Conservation (phyloP, 2,888 invertebrate species). For the Melipona beecheii region DNA sequence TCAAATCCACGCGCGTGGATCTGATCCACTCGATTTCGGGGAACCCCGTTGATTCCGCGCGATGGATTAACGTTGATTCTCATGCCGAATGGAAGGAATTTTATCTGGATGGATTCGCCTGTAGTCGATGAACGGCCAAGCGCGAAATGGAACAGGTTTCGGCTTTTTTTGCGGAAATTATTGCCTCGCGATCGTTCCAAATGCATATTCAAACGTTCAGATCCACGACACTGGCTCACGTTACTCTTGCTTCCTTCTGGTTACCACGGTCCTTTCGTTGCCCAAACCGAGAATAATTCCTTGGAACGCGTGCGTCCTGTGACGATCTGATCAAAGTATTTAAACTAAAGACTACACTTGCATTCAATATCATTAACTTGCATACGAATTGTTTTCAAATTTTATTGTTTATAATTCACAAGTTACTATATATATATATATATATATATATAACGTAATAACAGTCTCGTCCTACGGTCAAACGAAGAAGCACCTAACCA, state of each 20-base stretch:
- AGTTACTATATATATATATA: too few species aligned
- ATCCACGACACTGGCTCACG: neutral
- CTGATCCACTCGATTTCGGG: conserved; percentile 28
- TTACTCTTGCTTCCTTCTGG: too few species aligned
- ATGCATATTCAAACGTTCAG: neutral
- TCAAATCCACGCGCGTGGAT: conserved; percentile 12
- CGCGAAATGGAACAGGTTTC: neutral
- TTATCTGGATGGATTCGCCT: neutral
- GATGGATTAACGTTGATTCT: conserved; percentile 15
- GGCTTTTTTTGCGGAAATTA: neutral
- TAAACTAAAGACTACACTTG: too few species aligned
- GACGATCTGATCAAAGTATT: too few species aligned
- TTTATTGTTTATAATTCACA: too few species aligned
- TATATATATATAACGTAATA: too few species aligned
- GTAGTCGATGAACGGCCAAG: neutral
- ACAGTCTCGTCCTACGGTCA: neutral
- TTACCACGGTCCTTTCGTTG: too few species aligned
- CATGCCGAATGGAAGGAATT: neutral
- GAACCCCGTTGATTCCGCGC: neutral
- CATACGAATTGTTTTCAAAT: too few species aligned
- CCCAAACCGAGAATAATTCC: too few species aligned
- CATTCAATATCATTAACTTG: too few species aligned
- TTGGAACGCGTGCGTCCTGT: too few species aligned
- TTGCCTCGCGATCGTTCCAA: neutral
- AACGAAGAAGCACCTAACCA: neutral